Conservation (phyloP, 1,140 invertebrate species). For the Ceratosolen fusciceps region DNA sequence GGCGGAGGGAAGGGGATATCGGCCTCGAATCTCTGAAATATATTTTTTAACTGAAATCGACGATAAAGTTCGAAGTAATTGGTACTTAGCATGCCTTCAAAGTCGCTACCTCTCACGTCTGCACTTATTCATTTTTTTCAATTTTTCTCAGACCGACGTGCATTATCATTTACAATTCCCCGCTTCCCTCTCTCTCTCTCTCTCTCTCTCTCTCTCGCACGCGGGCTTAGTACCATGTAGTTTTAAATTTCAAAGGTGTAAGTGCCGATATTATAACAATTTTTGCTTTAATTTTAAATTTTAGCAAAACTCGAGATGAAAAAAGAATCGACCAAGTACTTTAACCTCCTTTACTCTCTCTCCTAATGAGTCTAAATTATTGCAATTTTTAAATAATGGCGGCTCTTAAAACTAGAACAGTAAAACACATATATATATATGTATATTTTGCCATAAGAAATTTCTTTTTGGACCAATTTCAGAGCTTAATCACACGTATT, state of each 20-base stretch:
- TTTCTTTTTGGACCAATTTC: neutral
- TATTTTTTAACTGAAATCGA: slow-evolving; percentile 16
- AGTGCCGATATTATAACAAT: slow-evolving; percentile 12
- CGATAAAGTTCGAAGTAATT: slow-evolving; percentile 25
- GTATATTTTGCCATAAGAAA: neutral
- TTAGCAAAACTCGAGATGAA: slow-evolving; percentile 39
- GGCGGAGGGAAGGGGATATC: neutral
- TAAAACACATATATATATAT: neutral
- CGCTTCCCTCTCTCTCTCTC: too few species aligned
- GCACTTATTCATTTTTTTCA: neutral
- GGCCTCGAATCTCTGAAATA: neutral
- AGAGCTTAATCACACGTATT: too few species aligned
- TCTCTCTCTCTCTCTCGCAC: too few species aligned
- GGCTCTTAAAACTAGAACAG: neutral
- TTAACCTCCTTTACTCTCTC: slow-evolving; percentile 31
- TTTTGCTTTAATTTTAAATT: slow-evolving; percentile 45
- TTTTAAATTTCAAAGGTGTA: neutral
- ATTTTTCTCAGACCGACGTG: neutral
- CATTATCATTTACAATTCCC: slow-evolving; percentile 15
- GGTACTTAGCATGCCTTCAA: neutral
- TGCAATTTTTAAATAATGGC: neutral
- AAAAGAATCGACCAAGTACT: slow-evolving; percentile 50
- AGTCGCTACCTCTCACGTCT: neutral
- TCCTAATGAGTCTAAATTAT: slow-evolving; percentile 19
- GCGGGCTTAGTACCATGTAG: slow-evolving; percentile 3